Evolutionary conservation across 1,140 invertebrate genomes (phyloP).

Genomic region (Leptoteleia sp.): DNA sequence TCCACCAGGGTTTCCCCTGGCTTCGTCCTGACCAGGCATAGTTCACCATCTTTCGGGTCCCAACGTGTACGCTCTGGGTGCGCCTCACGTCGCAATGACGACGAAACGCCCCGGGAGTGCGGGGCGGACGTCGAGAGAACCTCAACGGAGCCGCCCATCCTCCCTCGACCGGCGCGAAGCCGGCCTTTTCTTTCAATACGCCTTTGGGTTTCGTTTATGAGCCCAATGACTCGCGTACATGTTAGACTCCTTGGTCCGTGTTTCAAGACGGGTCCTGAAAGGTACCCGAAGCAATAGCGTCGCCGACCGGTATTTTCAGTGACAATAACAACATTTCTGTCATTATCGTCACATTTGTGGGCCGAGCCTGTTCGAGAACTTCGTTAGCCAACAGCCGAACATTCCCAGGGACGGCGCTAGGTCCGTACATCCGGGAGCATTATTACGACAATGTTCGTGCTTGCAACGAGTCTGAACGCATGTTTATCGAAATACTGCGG

Average conservation of each 20-base stretch:
- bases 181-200: constrained; percentile 74
- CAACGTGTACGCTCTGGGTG: constrained; percentile 68
- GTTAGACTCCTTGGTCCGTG: constrained; percentile 96
- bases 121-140: constrained; percentile 77
- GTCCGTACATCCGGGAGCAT: constrained; percentile 61
- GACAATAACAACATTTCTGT: too few relatives aligned
- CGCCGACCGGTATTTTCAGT: constrained; percentile 80
- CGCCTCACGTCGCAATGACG: constrained; percentile 68
- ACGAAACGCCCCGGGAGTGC: constrained; percentile 80
- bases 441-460: constrained; percentile 24
- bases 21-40: constrained; percentile 93
- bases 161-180: constrained; percentile 75
- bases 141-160: constrained; percentile 75
- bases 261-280: constrained; percentile 94
- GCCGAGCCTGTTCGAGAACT: constrained; percentile 80
- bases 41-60: constrained; percentile 93
- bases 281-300: constrained; percentile 84
- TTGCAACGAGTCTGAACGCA: constrained; percentile 65
- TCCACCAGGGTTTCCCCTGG: constrained; percentile 94
- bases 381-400: constrained; percentile 75
- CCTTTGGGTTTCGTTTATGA: constrained; percentile 84
- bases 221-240: constrained; percentile 90
- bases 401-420: constrained; percentile 70
- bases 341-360: too few relatives aligned
- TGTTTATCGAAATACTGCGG: constrained; percentile 54